phyloP scores from a whole-genome alignment of 2,888 invertebrate species.

The Catocala nupta region DNA sequence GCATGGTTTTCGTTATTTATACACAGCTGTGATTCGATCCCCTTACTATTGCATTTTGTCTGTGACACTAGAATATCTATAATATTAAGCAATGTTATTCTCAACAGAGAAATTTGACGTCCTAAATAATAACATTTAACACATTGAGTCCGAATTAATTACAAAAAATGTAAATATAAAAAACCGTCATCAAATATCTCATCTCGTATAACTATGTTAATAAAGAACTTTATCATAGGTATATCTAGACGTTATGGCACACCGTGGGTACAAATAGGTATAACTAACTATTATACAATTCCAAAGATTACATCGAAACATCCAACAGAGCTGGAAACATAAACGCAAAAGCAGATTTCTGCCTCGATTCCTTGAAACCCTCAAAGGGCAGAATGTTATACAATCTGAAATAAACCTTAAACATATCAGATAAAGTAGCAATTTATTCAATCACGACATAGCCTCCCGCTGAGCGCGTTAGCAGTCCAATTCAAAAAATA shows the following conservation, averaged over 20 bases:
- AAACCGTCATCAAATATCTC: too few species aligned
- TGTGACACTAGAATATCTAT: too few species aligned
- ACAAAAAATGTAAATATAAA: too few species aligned
- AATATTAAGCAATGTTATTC: too few species aligned
- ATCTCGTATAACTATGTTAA: neutral
- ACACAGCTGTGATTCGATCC: too few species aligned
- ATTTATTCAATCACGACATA: conserved; percentile 44
- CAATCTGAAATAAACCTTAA: conserved; percentile 59
- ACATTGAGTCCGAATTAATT: too few species aligned
- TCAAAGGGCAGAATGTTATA: conserved; percentile 57
- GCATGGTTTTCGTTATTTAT: too few species aligned
- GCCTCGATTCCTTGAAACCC: conserved; percentile 77
- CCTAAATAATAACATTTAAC: too few species aligned
- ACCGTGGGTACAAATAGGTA: conserved; percentile 35
- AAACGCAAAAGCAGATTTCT: conserved; percentile 63
- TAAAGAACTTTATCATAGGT: conserved; percentile 23
- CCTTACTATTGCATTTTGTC: too few species aligned
- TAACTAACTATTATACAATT: conserved; percentile 56
- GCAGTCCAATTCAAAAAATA: conserved; percentile 82
- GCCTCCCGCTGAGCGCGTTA: conserved; percentile 84
- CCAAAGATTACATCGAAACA: conserved; percentile 72
- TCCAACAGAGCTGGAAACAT: conserved; percentile 73
- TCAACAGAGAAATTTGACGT: too few species aligned
- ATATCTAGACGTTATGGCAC: conserved; percentile 43
- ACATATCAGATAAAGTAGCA: conserved; percentile 52